These are phyloP conservation scores for Trematomus bernacchii DNA, from an alignment of 2,797 vertebrate species.

Conservation along the genomic window DNA sequence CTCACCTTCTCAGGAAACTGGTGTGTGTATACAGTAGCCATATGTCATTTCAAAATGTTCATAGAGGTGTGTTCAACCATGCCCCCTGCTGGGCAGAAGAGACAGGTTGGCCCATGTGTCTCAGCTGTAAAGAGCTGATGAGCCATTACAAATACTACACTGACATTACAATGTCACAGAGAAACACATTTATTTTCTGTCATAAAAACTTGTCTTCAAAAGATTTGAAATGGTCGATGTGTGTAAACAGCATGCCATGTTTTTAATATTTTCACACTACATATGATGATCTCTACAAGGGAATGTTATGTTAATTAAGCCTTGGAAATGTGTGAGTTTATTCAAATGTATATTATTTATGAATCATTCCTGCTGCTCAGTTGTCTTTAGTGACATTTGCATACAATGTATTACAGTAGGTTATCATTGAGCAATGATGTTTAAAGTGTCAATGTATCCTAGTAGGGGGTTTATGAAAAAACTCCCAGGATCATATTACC, in stretches of 20 bases:
- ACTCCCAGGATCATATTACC: not conserved
- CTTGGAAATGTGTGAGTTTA: not conserved
- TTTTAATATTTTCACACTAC: not conserved
- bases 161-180: not conserved
- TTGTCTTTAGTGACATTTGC: not conserved
- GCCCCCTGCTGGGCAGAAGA: constrained; percentile 73
- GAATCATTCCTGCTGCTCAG: not conserved
- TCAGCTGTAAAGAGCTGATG: not conserved
- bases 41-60: constrained; percentile 1
- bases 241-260: not conserved
- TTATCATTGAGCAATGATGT: not conserved
- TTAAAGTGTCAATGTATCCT: not conserved
- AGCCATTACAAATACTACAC: not conserved
- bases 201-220: not conserved
- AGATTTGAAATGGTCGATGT: not conserved
- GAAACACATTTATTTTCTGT: no score
- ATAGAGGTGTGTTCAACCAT: constrained; percentile 46
- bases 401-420: not conserved
- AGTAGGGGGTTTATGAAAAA: not conserved
- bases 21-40: not conserved
- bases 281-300: not conserved
- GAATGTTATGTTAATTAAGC: not conserved
- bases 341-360: not conserved
- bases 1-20: not conserved
- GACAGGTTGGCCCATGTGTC: not conserved